These are phyloP conservation scores for Panthera tigris DNA, from an alignment of 2,113 vertebrate genomes.

Conservation along the genomic window DNA sequence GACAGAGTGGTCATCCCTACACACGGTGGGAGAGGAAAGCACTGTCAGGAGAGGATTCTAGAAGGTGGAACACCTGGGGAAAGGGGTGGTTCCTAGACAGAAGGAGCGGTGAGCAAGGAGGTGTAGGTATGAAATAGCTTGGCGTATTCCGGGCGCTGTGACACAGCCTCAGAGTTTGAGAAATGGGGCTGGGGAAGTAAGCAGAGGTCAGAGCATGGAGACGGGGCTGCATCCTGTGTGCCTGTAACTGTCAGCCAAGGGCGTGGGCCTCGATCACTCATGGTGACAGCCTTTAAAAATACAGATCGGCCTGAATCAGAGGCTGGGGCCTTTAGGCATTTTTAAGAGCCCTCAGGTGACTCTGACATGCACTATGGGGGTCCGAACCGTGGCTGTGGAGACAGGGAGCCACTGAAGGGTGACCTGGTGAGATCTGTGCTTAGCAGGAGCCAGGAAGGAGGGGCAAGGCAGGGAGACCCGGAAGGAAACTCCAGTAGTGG, in stretches of 20 bases:
- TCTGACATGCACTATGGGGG: background rate
- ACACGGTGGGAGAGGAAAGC: background rate
- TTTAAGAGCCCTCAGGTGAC: background rate
- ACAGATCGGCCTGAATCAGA: background rate
- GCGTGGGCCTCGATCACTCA: background rate
- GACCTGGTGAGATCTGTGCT: background rate
- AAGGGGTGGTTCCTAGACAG: background rate
- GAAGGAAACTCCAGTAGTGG: background rate
- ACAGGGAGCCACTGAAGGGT: background rate
- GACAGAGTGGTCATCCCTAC: background rate
- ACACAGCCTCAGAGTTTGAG: background rate
- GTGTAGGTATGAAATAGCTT: rapidly evolving
- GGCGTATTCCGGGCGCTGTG: background rate
- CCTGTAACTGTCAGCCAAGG: background rate
- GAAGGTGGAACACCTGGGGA: background rate
- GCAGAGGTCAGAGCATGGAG: background rate
- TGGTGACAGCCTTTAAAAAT: background rate
- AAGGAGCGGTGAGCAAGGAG: no score
- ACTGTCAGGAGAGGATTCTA: no score
- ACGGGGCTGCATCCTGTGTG: background rate
- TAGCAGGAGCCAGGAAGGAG: background rate
- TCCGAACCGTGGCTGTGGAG: background rate
- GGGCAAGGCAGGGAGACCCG: background rate
- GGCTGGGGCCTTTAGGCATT: background rate
- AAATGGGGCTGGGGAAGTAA: background rate